Base-by-base conservation (phyloP, 2,113 vertebrate species). In the Oxyura jamaicensis region DNA sequence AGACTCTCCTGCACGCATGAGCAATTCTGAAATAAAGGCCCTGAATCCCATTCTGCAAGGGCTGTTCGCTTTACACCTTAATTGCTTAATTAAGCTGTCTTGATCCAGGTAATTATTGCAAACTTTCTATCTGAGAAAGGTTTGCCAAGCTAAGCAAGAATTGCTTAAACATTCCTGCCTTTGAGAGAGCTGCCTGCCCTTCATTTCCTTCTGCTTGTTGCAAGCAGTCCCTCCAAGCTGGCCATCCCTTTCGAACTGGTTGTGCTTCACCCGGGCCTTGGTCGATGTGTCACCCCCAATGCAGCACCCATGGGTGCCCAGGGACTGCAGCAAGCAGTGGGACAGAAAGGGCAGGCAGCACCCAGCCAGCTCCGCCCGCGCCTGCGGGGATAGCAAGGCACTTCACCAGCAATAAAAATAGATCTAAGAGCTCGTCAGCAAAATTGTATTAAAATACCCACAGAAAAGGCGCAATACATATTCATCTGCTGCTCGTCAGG, bases 21-120 rank as follows among this genome's bases (percentile, higher is more conserved):
- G 63, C 53, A 65, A 19, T 1, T 65, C 93, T 11, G 46, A 53
- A 83, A 95, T 88, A 22, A 33, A 92, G 62, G 74, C 71, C 1
- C 86, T 26, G 90, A 67, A 83, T 36, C 74, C 89, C 41, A 1
- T 74, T 83, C 95, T 90, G 73, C 48, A 71, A 90, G 69, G 76
- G 58, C 93, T 91, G 89, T 92, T 78, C 91, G 84, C 91, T 88
- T 69, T 46, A 78, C 91, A 94, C 84, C 56, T 94, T 92, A 91
- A 95, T 95, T 93, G 83, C 91, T 96, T 96, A 96, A 97, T 96
- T 96, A 96, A 96, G 93, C 90, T 95, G 91, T 91, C 96, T 93
- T 93, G 95, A 96, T 96, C 94, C 95, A 89, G 91, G 81, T 96
- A 95, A 97, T 97, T 95, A 97, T 93, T 89, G 83, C 96, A 92